Evolutionary conservation across 2,888 invertebrate species (phyloP), one percentile per base, ranked within the genome.

Genomic region (Tenodera sinensis): DNA sequence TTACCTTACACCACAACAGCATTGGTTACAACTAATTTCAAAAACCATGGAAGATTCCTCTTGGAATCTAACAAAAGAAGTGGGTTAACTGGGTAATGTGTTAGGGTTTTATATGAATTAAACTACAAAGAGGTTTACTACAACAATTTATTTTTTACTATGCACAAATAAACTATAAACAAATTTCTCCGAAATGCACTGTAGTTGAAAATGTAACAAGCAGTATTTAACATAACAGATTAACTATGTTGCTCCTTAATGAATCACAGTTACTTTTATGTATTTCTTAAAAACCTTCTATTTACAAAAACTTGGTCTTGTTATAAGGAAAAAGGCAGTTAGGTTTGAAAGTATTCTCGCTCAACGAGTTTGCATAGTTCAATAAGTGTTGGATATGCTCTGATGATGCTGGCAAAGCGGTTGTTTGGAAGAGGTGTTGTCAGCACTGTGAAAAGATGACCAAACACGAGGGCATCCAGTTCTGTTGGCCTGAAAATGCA

Each of bases 391-490:
- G 96, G 95, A 93, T 97, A 97, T 89, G 95, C 95, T 90, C 97
- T 95, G 4, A 99, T 96, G 9, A 96, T 96, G 89, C 97, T 96
- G 0, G 97, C 97, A 88, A 99, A 94, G 90, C 95, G 95, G 91
- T 96, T 96, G 92, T 97, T 97, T 0, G 98, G 98, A 83, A 99
- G 94, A 3, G 97, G 96, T 8, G 98, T 98, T 12, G 99, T 99
- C 90, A 99, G 94, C 91, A 99, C 96, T 0, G 98, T 97, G 94
- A 97, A 99, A n/a, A 99, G 95, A 93, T 99, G 99, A 0, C 99
- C 99, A 94, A 99, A 99, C 0, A 98, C 97, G 81, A 99, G 94
- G 2, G 99, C 99, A 93, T 99, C 99, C 90, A 99, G 94, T 93
- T 99, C 99, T 54, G 98, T 98, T 0, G 99, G 98, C 88, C 97